Base-by-base conservation (phyloP, 1,140 invertebrate genomes). In the Bactericera cockerelli region DNA sequence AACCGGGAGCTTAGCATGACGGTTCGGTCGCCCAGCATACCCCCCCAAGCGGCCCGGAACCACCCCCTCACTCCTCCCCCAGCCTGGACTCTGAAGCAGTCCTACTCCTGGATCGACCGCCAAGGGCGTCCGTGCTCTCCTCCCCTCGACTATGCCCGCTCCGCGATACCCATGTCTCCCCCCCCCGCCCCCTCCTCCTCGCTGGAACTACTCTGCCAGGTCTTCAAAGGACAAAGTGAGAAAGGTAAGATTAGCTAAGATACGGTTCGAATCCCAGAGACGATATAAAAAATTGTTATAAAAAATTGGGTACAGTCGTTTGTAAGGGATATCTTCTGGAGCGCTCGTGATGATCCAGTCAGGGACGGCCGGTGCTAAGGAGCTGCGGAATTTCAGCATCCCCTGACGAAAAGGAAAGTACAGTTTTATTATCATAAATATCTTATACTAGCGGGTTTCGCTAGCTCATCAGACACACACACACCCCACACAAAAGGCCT, bases 101-200 rank as follows among this genome's bases (percentile, higher is more conserved):
- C 84, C 19, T 93, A 90, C 73, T 87, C 86, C 16, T 94, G 91
- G 91, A 90, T 93, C 77, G 89, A 93, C 70, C 76, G 87, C 26
- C 84, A 88, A 64, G 90, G 89, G 24, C 74, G 89, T 59, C 85
- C 88, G 0, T 87, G 87, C 3, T 92, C 89, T 1, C 90, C 90
- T 16, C 91, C 87, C 28, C 75, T 81, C 58, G 79, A 81, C 65
- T 77, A 79, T 65, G 69, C 72, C 67, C 66, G 64, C 28, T 62
- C 65, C 14, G 59, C 62, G 24, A 59, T 73, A 69, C 33, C 69
- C 64, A 64, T 57, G 1, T 62, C 71, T 38, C 69, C 72, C 62
- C 64, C 72, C 67, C 16, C 70, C 70, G n/a, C 56, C 73, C 72
- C 64, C 67, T 65, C 53, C 68, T 69, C 63, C 72, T 69, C 63